Evolutionary conservation across 2,797 vertebrate species (phyloP).

Genomic region (Diplodus puntazzo): DNA sequence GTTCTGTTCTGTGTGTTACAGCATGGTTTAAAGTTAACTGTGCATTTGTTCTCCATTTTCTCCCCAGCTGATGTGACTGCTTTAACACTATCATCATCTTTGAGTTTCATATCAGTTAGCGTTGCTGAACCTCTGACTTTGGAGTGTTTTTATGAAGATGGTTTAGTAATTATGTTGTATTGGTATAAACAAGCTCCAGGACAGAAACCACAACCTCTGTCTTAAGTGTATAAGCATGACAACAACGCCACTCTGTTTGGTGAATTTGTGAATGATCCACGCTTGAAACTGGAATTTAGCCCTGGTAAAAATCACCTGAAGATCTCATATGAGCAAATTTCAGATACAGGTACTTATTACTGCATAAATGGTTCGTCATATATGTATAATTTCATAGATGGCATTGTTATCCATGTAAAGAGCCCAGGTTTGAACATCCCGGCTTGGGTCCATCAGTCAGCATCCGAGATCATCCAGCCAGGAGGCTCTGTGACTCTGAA

Average conservation of each 20-base stretch:
- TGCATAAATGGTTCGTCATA: neutral
- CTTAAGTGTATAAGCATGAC: slow-evolving; percentile 15
- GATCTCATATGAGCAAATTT: too few species aligned
- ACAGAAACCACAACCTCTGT: slow-evolving; percentile 22
- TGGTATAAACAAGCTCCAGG: slow-evolving; percentile 49
- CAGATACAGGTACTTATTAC: neutral
- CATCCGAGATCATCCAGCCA: slow-evolving; percentile 21
- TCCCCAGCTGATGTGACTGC: slow-evolving; percentile 16
- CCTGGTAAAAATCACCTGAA: neutral
- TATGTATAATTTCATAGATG: neutral
- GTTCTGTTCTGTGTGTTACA: neutral
- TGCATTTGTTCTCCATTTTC: neutral
- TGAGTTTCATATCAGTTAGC: neutral
- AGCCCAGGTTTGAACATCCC: slow-evolving; percentile 6
- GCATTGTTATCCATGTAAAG: neutral
- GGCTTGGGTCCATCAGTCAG: slow-evolving; percentile 34
- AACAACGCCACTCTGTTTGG: neutral
- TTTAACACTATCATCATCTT: neutral
- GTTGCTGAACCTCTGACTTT: slow-evolving; percentile 33
- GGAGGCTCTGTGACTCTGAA: slow-evolving; percentile 62
- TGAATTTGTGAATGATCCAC: slow-evolving; percentile 27
- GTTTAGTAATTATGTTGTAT: neutral
- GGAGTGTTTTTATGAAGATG: slow-evolving; percentile 16
- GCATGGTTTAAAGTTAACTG: neutral
- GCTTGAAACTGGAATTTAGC: neutral